These are phyloP conservation scores for Lampropteryx suffumata DNA, from an alignment of 2,888 invertebrate genomes.

Conservation along the genomic window DNA sequence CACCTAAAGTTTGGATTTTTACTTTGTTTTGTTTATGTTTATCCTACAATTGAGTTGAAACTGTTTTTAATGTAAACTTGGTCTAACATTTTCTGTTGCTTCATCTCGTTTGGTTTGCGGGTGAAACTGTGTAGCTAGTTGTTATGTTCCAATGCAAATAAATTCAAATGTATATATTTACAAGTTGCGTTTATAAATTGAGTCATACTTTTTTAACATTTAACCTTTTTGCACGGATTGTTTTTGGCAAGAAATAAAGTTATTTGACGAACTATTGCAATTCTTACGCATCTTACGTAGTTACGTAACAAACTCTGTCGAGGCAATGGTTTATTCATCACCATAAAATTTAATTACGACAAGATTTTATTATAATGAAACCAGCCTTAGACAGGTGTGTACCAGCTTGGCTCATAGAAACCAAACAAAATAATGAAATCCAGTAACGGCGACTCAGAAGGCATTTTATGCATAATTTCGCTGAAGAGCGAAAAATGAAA, in stretches of 20 bases:
- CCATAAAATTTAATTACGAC: no score
- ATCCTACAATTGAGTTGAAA: background rate
- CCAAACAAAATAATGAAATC: constrained; percentile 2
- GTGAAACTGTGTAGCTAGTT: constrained; percentile 18
- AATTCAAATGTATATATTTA: constrained; percentile 15
- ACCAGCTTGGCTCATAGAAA: no score
- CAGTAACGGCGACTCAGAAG: constrained; percentile 14
- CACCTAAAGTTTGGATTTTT: no score
- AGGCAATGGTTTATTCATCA: no score
- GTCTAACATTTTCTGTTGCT: constrained; percentile 19
- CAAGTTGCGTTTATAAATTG: background rate
- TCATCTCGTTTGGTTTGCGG: constrained; percentile 24
- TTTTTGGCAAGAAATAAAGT: no score
- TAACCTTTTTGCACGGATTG: background rate
- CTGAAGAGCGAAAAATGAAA: constrained; percentile 34
- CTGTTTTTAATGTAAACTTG: constrained; percentile 5
- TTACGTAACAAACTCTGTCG: no score
- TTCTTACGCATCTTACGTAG: no score
- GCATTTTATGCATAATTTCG: constrained; percentile 22
- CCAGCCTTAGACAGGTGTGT: no score
- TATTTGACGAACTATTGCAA: no score
- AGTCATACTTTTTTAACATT: no score
- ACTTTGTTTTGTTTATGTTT: no score
- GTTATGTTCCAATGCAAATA: constrained; percentile 22
- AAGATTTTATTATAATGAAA: no score